Conservation (phyloP, 2,888 invertebrate genomes). For the Syrista parreyssii region DNA sequence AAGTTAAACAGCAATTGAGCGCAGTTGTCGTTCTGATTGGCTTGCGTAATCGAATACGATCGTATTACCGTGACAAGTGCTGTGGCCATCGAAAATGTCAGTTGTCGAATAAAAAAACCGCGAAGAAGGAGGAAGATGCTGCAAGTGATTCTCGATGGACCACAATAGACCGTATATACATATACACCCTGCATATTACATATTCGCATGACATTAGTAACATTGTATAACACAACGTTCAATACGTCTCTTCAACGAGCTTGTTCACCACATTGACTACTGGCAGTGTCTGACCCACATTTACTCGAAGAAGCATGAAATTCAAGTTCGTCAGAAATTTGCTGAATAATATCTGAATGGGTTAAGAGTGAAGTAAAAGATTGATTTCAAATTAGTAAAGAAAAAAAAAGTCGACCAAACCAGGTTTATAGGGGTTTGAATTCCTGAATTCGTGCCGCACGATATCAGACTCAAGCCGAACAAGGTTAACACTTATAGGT, state of each 20-base stretch:
- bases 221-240: too few relatives aligned
- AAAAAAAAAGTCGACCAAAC: neutral
- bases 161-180: neutral
- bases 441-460: neutral
- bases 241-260: neutral
- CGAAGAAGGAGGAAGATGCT: neutral
- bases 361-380: neutral
- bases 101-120: neutral
- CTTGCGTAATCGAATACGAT: neutral
- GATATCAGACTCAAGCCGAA: neutral
- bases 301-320: neutral
- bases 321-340: neutral
- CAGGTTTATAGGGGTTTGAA: neutral
- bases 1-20: slow-evolving; percentile 1
- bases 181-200: too few relatives aligned
- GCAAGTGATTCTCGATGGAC: neutral
- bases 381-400: neutral
- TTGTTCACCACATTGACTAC: neutral
- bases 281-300: neutral
- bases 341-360: neutral
- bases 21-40: slow-evolving; percentile 5
- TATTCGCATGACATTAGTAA: too few relatives aligned
- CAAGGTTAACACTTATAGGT: neutral
- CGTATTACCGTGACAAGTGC: neutral
- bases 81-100: neutral